Evolutionary conservation across 2,797 vertebrate genomes (phyloP).

Genomic region (Sciurus vulgaris): DNA sequence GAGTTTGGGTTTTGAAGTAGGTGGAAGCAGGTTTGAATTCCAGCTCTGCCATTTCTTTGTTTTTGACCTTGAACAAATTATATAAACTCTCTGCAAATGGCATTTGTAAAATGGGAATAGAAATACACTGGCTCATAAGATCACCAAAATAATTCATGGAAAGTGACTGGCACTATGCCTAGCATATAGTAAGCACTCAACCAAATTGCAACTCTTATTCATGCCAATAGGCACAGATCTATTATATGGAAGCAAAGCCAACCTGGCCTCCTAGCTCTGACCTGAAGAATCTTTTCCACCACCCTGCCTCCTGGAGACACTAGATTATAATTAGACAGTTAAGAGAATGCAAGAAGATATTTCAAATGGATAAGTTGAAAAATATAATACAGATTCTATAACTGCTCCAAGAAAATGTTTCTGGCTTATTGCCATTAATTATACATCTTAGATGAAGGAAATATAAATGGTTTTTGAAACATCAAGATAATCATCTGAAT

Average conservation of each 20-base stretch:
- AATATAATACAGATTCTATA: not conserved
- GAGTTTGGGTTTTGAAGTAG: not conserved
- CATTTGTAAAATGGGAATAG: slow-evolving; percentile 56
- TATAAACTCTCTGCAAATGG: slow-evolving; percentile 2
- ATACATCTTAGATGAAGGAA: not conserved
- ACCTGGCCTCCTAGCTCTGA: not conserved
- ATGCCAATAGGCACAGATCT: not conserved
- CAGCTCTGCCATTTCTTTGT: not conserved
- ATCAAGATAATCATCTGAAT: not conserved
- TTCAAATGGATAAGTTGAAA: slow-evolving; percentile 14
- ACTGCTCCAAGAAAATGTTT: not conserved
- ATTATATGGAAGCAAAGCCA: not conserved
- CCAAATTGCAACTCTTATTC: not conserved
- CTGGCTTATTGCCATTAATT: not conserved
- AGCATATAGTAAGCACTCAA: slow-evolving; percentile 11
- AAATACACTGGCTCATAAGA: slow-evolving; percentile 57
- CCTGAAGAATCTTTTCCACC: not conserved
- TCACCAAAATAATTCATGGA: slow-evolving; percentile 59
- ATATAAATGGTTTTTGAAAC: slow-evolving; percentile 17
- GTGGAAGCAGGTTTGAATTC: not conserved
- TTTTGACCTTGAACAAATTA: slow-evolving; percentile 37
- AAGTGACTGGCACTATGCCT: slow-evolving; percentile 46
- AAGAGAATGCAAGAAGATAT: slow-evolving; percentile 22
- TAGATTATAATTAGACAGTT: not conserved
- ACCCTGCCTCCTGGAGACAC: not conserved